A percentile compares a stretch with the other conserved stretches of the same genome.
These are phyloP conservation scores for Anaspis maculata DNA, from an alignment of 2,888 invertebrate species.

Conservation along the genomic window DNA sequence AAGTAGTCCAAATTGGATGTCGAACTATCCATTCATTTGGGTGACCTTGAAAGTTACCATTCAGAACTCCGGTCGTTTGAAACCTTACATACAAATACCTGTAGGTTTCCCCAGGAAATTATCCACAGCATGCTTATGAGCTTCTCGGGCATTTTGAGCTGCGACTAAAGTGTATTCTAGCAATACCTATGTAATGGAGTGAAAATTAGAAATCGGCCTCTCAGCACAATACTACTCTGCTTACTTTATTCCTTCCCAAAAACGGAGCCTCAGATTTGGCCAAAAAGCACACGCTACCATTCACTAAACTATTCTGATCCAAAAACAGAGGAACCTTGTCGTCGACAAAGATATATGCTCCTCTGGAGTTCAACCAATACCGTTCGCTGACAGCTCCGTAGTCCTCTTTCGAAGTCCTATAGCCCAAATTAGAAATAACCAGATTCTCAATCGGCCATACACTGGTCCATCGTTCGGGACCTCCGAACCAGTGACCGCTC, in stretches of 20 bases:
- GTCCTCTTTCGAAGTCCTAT: slow-evolving; percentile 49
- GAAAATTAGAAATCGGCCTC: too few relatives aligned
- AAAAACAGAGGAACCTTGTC: slow-evolving; percentile 60
- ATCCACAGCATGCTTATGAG: slow-evolving; percentile 56
- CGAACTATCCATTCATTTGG: slow-evolving; percentile 64
- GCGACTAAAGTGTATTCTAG: slow-evolving; percentile 57
- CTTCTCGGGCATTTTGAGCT: slow-evolving; percentile 50
- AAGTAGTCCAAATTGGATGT: slow-evolving; percentile 84
- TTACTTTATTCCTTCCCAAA: slow-evolving; percentile 38
- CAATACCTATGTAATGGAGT: slow-evolving; percentile 18
- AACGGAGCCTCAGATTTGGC: slow-evolving; percentile 47
- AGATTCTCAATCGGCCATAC: slow-evolving; percentile 58
- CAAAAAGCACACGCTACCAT: slow-evolving; percentile 51
- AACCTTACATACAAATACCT: slow-evolving; percentile 30
- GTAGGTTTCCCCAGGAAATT: slow-evolving; percentile 55
- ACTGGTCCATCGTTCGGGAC: slow-evolving; percentile 53
- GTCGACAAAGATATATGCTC: slow-evolving; percentile 57
- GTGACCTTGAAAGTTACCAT: slow-evolving; percentile 32
- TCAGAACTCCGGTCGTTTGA: too few relatives aligned
- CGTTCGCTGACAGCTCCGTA: slow-evolving; percentile 54
- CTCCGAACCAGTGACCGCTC: slow-evolving; percentile 55
- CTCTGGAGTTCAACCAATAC: slow-evolving; percentile 65
- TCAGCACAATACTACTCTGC: too few relatives aligned
- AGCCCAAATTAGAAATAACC: slow-evolving; percentile 48
- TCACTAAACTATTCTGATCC: slow-evolving; percentile 52